Conservation (phyloP, 2,113 vertebrate species). For the Pelecanoides urinatrix region DNA sequence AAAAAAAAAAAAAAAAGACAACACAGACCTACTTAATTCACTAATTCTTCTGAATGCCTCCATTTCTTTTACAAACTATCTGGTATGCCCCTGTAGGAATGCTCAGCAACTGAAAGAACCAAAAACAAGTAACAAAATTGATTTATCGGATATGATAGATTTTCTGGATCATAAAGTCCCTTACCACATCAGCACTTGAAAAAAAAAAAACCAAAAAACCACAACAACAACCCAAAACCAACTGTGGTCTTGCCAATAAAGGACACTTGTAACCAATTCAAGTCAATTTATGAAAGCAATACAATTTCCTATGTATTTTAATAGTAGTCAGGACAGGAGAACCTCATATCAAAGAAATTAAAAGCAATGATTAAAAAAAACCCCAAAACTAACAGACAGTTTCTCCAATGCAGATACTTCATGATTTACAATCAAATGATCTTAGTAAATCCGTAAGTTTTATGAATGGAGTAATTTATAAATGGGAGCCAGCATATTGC, state of each 20-base stretch:
- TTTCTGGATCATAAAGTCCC: not conserved
- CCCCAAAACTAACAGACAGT: not conserved
- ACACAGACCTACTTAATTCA: constrained; percentile 39
- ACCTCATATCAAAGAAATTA: not conserved
- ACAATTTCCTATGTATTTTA: not conserved
- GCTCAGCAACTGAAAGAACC: constrained; percentile 3
- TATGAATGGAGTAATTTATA: not conserved
- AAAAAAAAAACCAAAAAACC: not conserved
- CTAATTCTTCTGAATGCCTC: constrained; percentile 28
- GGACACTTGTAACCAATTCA: not conserved
- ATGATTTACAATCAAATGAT: not conserved
- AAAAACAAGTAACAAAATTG: not conserved
- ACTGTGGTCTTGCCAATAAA: not conserved
- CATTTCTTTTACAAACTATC: constrained; percentile 32
- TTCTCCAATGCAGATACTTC: not conserved
- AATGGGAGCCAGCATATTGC: not conserved
- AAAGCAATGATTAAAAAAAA: not conserved
- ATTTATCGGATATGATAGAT: not conserved
- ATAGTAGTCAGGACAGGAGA: not conserved
- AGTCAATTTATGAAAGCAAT: not conserved
- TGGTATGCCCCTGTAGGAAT: not conserved
- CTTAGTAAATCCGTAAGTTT: not conserved
- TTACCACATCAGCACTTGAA: not conserved
- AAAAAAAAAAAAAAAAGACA: not conserved
- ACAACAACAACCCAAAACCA: not conserved